phyloP scores from a whole-genome alignment of 2,888 invertebrate species.

The Scaptomyza parva region DNA sequence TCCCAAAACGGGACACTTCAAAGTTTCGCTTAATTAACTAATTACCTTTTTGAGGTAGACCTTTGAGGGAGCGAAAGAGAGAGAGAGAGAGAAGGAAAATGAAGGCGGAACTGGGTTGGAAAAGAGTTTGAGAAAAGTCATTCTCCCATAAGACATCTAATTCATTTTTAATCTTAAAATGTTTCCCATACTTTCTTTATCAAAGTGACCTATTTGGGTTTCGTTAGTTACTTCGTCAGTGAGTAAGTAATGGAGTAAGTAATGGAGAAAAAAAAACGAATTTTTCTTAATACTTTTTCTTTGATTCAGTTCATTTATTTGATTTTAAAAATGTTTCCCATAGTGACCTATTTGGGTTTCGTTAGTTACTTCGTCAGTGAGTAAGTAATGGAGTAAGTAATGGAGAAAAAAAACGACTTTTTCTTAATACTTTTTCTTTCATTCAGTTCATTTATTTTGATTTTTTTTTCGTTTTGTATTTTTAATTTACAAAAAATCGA shows the following conservation, averaged over 20 bases:
- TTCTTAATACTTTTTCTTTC: neutral
- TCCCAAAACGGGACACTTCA: conserved; percentile 54
- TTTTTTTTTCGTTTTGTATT: neutral
- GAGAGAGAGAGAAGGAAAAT: neutral
- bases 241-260: neutral
- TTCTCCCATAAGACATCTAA: conserved; percentile 1
- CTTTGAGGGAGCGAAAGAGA: neutral
- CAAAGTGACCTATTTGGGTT: neutral
- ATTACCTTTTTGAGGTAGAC: conserved; percentile 42
- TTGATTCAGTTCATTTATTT: too few relatives aligned
- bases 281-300: too few relatives aligned
- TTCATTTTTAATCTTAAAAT: neutral
- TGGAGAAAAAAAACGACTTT: too few relatives aligned
- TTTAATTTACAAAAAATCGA: conserved; percentile 21
- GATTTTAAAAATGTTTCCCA: neutral
- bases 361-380: neutral
- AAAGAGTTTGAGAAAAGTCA: conserved; percentile 1
- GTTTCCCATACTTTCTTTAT: neutral
- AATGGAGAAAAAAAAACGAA: too few relatives aligned
- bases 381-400: neutral
- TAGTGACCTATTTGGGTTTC: neutral
- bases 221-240: neutral
- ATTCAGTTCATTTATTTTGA: neutral
- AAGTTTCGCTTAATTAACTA: conserved; percentile 73
- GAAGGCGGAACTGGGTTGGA: neutral